Percentiles rank a stretch among this genome's conserved stretches.
Evolutionary conservation across 1,140 invertebrate species (phyloP).

Genomic region (Drosophila ogumai): DNA sequence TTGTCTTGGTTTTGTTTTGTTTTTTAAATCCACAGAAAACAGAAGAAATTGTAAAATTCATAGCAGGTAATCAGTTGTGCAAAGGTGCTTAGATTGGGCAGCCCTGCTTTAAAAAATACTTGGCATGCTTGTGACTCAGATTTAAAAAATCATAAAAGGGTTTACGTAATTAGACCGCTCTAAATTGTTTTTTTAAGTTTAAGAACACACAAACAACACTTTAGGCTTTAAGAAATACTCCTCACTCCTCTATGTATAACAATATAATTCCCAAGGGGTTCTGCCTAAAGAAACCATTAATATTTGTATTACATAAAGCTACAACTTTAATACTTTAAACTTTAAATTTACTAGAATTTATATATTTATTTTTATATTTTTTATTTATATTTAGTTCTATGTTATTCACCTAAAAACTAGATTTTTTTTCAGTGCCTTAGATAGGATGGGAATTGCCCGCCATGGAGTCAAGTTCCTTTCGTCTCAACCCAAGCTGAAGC

Average conservation of each 20-base stretch:
- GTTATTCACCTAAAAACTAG: too few relatives aligned
- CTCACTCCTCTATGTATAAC: too few relatives aligned
- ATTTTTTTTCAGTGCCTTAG: constrained; percentile 1
- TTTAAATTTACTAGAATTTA: too few relatives aligned
- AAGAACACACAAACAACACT: not conserved
- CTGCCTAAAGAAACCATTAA: not conserved
- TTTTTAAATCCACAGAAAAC: not conserved
- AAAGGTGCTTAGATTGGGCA: not conserved
- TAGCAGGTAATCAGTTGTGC: not conserved
- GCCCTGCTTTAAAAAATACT: not conserved
- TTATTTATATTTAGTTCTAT: too few relatives aligned
- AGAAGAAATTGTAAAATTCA: not conserved
- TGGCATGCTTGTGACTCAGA: not conserved
- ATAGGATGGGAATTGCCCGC: not conserved
- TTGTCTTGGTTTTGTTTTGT: not conserved
- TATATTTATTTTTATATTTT: too few relatives aligned
- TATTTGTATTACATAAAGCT: too few relatives aligned
- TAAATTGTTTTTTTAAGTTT: not conserved
- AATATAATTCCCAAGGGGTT: not conserved
- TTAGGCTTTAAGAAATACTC: not conserved
- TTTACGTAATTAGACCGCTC: not conserved
- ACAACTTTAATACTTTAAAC: too few relatives aligned
- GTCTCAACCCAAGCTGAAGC: constrained; percentile 29
- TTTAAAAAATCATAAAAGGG: not conserved
- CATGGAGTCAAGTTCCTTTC: constrained; percentile 39